Base-by-base conservation (phyloP, 2,797 vertebrate genomes). In the Acanthurus leucopareius region DNA sequence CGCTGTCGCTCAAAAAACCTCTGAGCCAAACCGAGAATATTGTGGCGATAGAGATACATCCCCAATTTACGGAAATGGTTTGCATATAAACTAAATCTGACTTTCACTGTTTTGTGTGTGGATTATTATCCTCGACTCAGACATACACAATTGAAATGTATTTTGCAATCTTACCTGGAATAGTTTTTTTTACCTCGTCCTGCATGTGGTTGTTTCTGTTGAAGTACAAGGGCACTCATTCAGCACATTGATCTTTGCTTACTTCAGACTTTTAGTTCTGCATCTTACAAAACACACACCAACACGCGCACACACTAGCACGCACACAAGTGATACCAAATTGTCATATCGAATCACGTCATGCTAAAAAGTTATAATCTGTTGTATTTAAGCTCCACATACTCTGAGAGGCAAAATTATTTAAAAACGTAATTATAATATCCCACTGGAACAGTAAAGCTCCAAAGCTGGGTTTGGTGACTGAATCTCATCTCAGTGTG, bases 131-230 rank as follows among this genome's bases (percentile, higher is more conserved):
- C 40, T 40, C 1, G 60, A 32, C 54, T 65, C 19, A 25, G 62
- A 51, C 1, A n/a, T 16, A 7, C 35, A 19, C 6, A 8, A 1
- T 13, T 73, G 38, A 69, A 72, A 71, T 25, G 19, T n/a, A 38
- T 66, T 71, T 54, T 73, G 6, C 45, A 73, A 32, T 64, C 83
- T 82, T 88, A 91, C 89, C 79, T 89, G 80, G 2, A 56, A 17
- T 28, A 40, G 56, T 47, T 75, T 71, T 32, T n/a, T n/a, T 69
- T 61, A 76, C 58, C 48, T 79, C 38, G 62, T 79, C 58, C 32
- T 68, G 32, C 32, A 35, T 35, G 74, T 53, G 32, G 40, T 44
- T 77, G 47, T 56, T 59, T 6, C 44, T 74, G 28, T 35, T 47
- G 63, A 58, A 42, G 25, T 67, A 56, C 68, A 13, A 15, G 64